Conservation (phyloP, 2,888 invertebrate genomes). For the Lasioglossum calceatum region DNA sequence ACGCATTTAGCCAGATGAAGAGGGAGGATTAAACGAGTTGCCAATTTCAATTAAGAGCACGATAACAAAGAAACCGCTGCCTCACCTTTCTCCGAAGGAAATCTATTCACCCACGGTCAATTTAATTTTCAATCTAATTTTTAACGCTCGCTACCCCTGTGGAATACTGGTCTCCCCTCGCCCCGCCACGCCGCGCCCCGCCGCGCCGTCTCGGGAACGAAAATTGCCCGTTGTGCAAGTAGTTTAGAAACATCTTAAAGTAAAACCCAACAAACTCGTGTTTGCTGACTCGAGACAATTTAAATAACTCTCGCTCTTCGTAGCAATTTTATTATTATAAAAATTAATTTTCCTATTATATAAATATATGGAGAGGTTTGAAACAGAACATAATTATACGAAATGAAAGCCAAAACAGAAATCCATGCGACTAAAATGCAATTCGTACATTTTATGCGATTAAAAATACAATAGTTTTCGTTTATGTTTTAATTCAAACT, state of each 20-base stretch:
- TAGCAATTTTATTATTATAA: neutral
- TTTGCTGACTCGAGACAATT: neutral
- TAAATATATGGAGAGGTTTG: no score
- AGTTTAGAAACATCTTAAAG: constrained; percentile 16
- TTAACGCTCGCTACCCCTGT: constrained; percentile 39
- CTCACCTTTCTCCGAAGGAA: constrained; percentile 23
- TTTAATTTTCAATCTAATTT: constrained; percentile 57
- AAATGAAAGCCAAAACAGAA: neutral
- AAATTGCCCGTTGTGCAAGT: constrained; percentile 3
- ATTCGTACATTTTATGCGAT: no score
- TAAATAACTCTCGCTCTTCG: neutral
- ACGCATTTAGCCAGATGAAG: constrained; percentile 33
- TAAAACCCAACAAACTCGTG: neutral
- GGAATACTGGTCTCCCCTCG: constrained; percentile 6
- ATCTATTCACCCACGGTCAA: constrained; percentile 43
- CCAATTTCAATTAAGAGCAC: constrained; percentile 57
- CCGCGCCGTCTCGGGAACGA: neutral
- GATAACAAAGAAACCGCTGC: constrained; percentile 46
- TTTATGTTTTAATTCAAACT: no score
- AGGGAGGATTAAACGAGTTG: constrained; percentile 51
- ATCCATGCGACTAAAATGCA: no score
- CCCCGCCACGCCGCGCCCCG: no score
- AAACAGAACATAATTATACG: neutral
- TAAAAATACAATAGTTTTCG: no score
- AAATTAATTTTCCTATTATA: neutral